Evolutionary conservation across 2,888 invertebrate species (phyloP).

Genomic region (Nowickia ferox): DNA sequence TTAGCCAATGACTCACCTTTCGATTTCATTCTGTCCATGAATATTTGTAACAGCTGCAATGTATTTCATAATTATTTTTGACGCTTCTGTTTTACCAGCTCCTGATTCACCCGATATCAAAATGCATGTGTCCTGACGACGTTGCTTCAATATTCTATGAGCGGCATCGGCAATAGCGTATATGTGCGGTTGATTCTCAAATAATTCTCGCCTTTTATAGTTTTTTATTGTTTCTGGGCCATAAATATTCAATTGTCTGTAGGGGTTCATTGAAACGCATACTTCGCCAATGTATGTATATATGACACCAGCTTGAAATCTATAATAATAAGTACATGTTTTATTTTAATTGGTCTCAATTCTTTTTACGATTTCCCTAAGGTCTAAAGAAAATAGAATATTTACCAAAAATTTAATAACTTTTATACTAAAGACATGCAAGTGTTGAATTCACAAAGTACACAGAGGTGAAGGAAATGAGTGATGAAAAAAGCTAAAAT

Average conservation of each 20-base stretch:
- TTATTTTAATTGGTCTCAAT: too few species aligned
- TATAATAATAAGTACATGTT: constrained; percentile 83
- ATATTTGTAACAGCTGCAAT: constrained; percentile 98
- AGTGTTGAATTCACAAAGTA: too few species aligned
- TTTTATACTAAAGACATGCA: too few species aligned
- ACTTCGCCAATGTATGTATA: constrained; percentile 99
- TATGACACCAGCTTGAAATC: constrained; percentile 94
- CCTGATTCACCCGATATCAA: constrained; percentile 99
- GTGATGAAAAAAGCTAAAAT: too few species aligned
- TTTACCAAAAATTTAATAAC: too few species aligned
- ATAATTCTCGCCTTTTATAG: constrained; percentile 97
- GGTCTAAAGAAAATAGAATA: too few species aligned
- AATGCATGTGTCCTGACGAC: constrained; percentile 96
- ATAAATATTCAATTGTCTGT: constrained; percentile 96
- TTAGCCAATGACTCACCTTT: constrained; percentile 93
- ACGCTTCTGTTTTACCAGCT: constrained; percentile 99
- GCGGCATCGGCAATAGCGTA: constrained; percentile 99
- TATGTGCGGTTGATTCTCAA: constrained; percentile 98
- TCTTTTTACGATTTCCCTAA: too few species aligned
- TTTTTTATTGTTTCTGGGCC: constrained; percentile 92
- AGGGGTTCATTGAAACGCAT: constrained; percentile 98
- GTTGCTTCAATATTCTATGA: constrained; percentile 95
- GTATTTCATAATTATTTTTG: constrained; percentile 99
- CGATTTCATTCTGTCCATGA: constrained; percentile 96
- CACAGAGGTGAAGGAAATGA: too few species aligned